Evolutionary conservation across 2,113 vertebrate species (phyloP), one percentile per base, ranked within the genome.

Genomic region (Blennius ocellaris): DNA sequence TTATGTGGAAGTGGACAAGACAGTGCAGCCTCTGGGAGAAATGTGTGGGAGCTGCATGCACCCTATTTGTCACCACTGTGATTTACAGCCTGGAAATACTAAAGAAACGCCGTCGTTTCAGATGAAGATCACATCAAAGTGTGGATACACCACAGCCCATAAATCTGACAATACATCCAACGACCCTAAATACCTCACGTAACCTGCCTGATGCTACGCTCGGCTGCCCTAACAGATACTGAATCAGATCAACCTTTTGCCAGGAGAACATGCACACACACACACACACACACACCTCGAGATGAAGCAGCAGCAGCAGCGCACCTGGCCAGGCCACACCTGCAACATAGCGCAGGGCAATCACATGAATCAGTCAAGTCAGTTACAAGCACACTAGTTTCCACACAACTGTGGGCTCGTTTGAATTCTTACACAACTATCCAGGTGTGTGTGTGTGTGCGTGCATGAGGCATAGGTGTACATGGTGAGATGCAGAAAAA

Each of bases 241-340:
- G 55, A 77, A 74, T 82, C 73, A 65, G 67, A 69, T 76, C 56
- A 63, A 75, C 47, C 68, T 69, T 43, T 81, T 43, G 36, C 67
- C 76, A 61, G 52, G 36, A 80, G 66, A 37, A 52, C 49, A 82
- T 44, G 58, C 72, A 85, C 65, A 82, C 47, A 60, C n/a, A n/a
- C n/a, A 52, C 49, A 82, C 44, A 58, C 72, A 85, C 65, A 82
- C 72, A 85, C 65, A 81, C 76, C 72, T 76, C 61, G 57, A 51
- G 59, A 68, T 54, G 67, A 66, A 51, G 61, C 41, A 14, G 55
- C 5, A 30, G 21, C 21, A n/a, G n/a, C n/a, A n/a, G 12, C 55
- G 81, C 90, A 92, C 87, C 92, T 85, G 90, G 92, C 50, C 73
- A 0, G 21, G 69, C 73, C 82, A 88, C 88, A 91, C 86, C 90